Conservation (phyloP, 2,888 invertebrate species). For the Phortica okadai region DNA sequence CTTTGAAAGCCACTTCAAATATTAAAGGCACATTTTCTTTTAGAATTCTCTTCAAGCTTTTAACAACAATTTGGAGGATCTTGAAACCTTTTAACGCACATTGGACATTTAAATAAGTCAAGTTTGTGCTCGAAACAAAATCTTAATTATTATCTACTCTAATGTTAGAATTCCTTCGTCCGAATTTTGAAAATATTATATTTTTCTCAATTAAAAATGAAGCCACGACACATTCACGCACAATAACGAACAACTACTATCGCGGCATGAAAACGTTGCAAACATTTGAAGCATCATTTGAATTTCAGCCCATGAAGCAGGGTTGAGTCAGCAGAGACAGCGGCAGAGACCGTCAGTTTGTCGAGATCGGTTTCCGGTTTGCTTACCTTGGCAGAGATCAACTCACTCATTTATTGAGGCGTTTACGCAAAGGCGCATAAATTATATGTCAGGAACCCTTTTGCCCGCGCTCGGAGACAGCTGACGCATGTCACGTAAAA, state of each 20-base stretch:
- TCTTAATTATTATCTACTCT: too few relatives aligned
- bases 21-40: constrained; percentile 30
- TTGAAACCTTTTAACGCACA: too few relatives aligned
- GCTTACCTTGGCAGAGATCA: constrained; percentile 15
- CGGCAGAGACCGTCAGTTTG: background rate
- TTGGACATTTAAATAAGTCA: too few relatives aligned
- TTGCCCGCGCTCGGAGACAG: constrained; percentile 41
- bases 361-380: constrained; percentile 20
- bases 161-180: too few relatives aligned
- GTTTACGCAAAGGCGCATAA: constrained; percentile 72
- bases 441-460: constrained; percentile 63
- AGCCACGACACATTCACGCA: constrained; percentile 14
- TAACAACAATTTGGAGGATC: too few relatives aligned
- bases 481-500: constrained; percentile 67
- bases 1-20: constrained; percentile 13
- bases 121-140: too few relatives aligned
- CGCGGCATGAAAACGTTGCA: background rate
- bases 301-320: constrained; percentile 20
- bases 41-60: constrained; percentile 36
- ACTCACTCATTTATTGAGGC: constrained; percentile 53
- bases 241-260: constrained; percentile 37
- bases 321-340: constrained; percentile 28
- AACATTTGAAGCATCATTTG: constrained; percentile 29
- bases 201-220: too few relatives aligned
- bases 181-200: too few relatives aligned